Percentiles rank a stretch among this genome's conserved stretches.
These are phyloP conservation scores for Drosophila mayri DNA, from an alignment of 1,140 invertebrate genomes.

Conservation along the genomic window DNA sequence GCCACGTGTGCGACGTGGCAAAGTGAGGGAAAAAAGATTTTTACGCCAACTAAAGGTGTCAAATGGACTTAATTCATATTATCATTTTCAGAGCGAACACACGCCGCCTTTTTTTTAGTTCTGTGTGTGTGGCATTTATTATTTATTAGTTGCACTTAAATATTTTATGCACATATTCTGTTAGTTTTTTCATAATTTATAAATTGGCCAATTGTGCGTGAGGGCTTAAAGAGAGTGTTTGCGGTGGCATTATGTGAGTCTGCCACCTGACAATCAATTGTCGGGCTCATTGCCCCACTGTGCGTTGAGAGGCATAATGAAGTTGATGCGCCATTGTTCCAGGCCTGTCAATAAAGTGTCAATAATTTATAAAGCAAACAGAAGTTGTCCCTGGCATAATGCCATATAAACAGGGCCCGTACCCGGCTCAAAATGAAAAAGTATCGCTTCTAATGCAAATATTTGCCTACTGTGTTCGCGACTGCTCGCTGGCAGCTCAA, in stretches of 20 bases:
- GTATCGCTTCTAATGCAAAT: constrained; percentile 73
- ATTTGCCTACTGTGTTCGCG: constrained; percentile 64
- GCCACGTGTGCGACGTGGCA: constrained; percentile 25
- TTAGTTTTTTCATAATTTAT: constrained; percentile 48
- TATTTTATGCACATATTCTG: constrained; percentile 60
- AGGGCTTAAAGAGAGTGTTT: constrained; percentile 32
- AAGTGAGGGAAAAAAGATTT: constrained; percentile 59
- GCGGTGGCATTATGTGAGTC: constrained; percentile 16
- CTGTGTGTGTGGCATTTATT: constrained; percentile 51
- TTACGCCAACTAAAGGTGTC: constrained; percentile 73
- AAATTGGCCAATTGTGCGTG: constrained; percentile 47
- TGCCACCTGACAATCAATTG: constrained; percentile 40
- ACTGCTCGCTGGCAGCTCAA: constrained; percentile 20
- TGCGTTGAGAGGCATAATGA: constrained; percentile 53
- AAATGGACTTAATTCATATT: constrained; percentile 75
- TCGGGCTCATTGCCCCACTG: constrained; percentile 56
- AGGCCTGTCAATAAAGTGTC: constrained; percentile 79
- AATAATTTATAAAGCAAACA: constrained; percentile 84
- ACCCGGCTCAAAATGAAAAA: constrained; percentile 36
- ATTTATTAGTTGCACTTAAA: constrained; percentile 75
- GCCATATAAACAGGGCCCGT: constrained; percentile 52
- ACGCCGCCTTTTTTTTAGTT: constrained; percentile 9
- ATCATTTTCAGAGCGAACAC: constrained; percentile 22
- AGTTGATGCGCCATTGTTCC: constrained; percentile 46
- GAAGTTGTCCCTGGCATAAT: constrained; percentile 65